Evolutionary conservation across 2,888 invertebrate genomes (phyloP).

Genomic region (Bellardia bayeri): DNA sequence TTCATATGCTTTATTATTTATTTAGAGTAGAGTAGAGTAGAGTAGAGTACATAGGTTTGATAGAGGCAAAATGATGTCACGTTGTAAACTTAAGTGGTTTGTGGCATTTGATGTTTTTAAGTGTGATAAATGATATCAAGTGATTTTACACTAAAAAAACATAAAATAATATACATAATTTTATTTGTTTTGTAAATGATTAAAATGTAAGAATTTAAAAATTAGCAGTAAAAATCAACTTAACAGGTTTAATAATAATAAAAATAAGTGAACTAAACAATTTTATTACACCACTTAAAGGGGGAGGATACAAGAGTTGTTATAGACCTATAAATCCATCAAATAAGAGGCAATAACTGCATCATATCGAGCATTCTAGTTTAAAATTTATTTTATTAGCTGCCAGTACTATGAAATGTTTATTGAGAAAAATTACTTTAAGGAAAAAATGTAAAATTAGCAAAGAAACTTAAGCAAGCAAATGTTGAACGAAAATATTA

Average conservation of each 20-base stretch:
- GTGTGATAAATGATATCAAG: slow-evolving; percentile 36
- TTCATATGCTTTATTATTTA: not conserved
- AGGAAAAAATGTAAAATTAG: too few species aligned
- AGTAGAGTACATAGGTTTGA: not conserved
- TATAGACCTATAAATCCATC: too few species aligned
- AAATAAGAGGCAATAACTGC: too few species aligned
- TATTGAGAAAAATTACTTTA: too few species aligned
- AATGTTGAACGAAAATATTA: too few species aligned
- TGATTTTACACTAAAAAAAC: slow-evolving; percentile 6
- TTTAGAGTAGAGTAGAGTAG: not conserved
- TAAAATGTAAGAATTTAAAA: not conserved
- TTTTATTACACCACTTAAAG: too few species aligned
- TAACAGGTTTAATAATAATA: not conserved
- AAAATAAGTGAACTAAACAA: too few species aligned
- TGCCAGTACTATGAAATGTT: too few species aligned
- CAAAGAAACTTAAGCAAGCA: too few species aligned
- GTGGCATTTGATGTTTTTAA: slow-evolving; percentile 28
- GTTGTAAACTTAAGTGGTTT: slow-evolving; percentile 41
- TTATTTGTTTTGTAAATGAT: not conserved
- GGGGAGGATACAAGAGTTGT: too few species aligned
- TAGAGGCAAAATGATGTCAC: slow-evolving; percentile 24
- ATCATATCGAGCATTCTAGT: too few species aligned
- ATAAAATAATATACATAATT: not conserved
- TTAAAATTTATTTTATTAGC: too few species aligned
- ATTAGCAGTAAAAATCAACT: not conserved